Conservation (phyloP, 2,113 vertebrate species). For the Caranx melampygus region DNA sequence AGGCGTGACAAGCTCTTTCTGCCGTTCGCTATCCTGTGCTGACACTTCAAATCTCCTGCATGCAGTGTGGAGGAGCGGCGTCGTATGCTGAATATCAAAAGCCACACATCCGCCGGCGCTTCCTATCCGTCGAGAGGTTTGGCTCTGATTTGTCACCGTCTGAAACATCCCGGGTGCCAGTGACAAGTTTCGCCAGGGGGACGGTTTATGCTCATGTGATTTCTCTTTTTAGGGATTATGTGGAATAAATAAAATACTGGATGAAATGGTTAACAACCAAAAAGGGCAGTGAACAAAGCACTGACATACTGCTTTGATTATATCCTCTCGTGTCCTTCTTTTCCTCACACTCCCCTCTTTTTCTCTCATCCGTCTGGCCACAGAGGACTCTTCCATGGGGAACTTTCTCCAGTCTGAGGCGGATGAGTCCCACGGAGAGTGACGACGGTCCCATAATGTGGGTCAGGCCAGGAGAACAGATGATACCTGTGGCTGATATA, state of each 20-base stretch:
- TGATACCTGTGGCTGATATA: slow-evolving; percentile 99
- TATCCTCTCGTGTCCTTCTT: neutral
- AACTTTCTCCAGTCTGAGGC: slow-evolving; percentile 92
- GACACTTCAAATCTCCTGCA: slow-evolving; percentile 56
- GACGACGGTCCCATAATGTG: slow-evolving; percentile 99
- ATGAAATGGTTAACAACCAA: neutral
- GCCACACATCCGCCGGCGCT: slow-evolving; percentile 40
- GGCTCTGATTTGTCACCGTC: slow-evolving; percentile 35
- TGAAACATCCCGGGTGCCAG: slow-evolving; percentile 7
- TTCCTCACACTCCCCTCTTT: neutral
- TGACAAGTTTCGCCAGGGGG: slow-evolving; percentile 26
- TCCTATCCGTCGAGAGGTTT: slow-evolving; percentile 36
- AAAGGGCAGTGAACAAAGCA: neutral
- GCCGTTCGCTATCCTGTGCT: slow-evolving; percentile 41
- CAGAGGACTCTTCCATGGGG: slow-evolving; percentile 97
- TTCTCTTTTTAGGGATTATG: neutral
- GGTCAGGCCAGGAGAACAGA: slow-evolving; percentile 98
- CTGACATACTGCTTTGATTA: slow-evolving; percentile 1
- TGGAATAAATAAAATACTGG: slow-evolving; percentile 21
- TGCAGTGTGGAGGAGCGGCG: slow-evolving; percentile 25
- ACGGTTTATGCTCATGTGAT: slow-evolving; percentile 2
- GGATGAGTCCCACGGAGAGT: slow-evolving; percentile 92
- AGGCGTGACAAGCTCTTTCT: slow-evolving; percentile 24
- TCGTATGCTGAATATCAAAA: slow-evolving; percentile 50
- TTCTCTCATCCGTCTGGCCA: slow-evolving; percentile 47